Conservation (phyloP, 1,140 invertebrate genomes). For the Arctopsyche grandis region DNA sequence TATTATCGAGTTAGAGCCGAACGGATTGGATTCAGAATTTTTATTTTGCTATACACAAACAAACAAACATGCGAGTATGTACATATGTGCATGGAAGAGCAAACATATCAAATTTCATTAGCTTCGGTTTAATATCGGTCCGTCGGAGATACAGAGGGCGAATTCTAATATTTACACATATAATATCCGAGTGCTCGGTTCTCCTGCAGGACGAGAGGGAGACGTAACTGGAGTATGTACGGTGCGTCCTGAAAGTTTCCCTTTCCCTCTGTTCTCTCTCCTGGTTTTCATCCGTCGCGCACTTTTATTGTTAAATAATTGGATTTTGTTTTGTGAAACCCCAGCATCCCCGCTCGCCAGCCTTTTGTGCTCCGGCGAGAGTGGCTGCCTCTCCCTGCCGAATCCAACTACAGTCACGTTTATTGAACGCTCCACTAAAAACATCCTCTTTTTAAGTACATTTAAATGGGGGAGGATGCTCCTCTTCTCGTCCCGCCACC, state of each 20-base stretch:
- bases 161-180: slow-evolving; percentile 31
- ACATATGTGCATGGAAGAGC: not conserved
- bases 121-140: not conserved
- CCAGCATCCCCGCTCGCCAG: slow-evolving; percentile 27
- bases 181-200: not conserved
- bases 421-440: slow-evolving; percentile 48
- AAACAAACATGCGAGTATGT: not conserved
- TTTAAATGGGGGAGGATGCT: slow-evolving; percentile 23
- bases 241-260: slow-evolving; percentile 18
- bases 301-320: slow-evolving; percentile 56
- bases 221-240: not conserved
- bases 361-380: slow-evolving; percentile 23
- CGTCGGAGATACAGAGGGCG: not conserved
- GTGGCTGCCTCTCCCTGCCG: slow-evolving; percentile 35
- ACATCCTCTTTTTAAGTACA: slow-evolving; percentile 42
- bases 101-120: slow-evolving; percentile 30
- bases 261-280: not conserved
- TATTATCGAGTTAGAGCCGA: not conserved
- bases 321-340: slow-evolving; percentile 55
- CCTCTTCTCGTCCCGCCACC: not conserved
- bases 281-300: slow-evolving; percentile 51
- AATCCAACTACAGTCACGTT: slow-evolving; percentile 40
- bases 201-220: not conserved
- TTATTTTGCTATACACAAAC: not conserved
- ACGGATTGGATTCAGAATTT: not conserved